Base-by-base conservation (phyloP, 1,140 invertebrate species). In the Papilio dardanus region DNA sequence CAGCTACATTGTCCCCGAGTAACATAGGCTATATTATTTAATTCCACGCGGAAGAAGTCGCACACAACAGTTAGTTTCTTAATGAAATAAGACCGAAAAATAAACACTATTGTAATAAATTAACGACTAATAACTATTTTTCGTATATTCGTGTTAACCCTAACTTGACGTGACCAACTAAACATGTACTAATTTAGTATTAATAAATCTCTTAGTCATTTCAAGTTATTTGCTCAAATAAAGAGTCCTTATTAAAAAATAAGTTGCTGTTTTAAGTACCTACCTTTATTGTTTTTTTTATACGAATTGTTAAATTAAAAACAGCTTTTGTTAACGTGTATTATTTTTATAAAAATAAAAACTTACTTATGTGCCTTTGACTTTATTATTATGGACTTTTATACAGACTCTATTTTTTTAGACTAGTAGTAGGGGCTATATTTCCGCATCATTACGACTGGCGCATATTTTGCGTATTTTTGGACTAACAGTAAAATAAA, bases 131-230 rank as follows among this genome's bases (percentile, higher is more conserved):
- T 19, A 46, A 46, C 42, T 42, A 16, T 42, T 42, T 42, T 42
- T 42, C 16, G 10, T 12, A 16, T 40, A 42, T 71, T 50, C 14
- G 24, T 16, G 68, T 21, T 71, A 71, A 71, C 35, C 24, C 24
- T 50, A 50, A 71, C 68, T 50, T 46, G 24, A 71, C 37, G 19
- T 71, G 28, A 42, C 40, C 30, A 71, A 71, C 68, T 28, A 28
- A 42, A 71, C 16, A 30, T 71, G 68, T 71, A 28, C 14, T 71
- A 31, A 46, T 50, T 42, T 46, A 71, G 24, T 30, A 21, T 46
- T 71, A 42, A 71, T 71, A 46, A 71, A 46, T 42, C 24, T 30
- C 42, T 21, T 24, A 19, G 16, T 69, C n/a, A 30, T 35, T 67
- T 35, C 4, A 37, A 37, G 35, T 24, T 42, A 69, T 21, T 28